Percentiles rank a stretch among this genome's conserved stretches.
Evolutionary conservation across 2,888 invertebrate genomes (phyloP).

Genomic region (Scrobipalpa costella): DNA sequence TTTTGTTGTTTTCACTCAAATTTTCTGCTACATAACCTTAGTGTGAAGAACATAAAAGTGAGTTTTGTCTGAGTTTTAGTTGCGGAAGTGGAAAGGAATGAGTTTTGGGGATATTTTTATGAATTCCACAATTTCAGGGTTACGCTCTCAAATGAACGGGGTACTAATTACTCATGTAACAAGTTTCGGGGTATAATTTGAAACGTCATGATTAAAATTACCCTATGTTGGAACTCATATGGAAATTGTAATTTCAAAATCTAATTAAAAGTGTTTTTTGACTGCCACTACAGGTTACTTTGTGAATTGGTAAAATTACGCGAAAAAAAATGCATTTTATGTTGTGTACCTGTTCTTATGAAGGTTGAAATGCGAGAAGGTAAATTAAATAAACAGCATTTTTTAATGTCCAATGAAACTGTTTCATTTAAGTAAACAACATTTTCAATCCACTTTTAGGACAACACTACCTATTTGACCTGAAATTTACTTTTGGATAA

Average conservation of each 20-base stretch:
- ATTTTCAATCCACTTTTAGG: no score
- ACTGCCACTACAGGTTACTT: no score
- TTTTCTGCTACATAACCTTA: constrained; percentile 11
- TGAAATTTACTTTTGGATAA: no score
- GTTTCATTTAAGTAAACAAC: no score
- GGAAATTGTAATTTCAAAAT: not conserved
- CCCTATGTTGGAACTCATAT: not conserved
- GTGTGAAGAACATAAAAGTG: not conserved
- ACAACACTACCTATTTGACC: no score
- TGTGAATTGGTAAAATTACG: not conserved
- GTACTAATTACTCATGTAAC: not conserved
- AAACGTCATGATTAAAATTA: not conserved
- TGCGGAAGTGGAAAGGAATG: not conserved
- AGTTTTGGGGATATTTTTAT: constrained; percentile 19
- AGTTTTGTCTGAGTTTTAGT: not conserved
- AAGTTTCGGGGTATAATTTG: not conserved
- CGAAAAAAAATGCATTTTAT: not conserved
- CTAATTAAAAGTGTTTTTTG: no score
- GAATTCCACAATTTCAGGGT: constrained; percentile 20
- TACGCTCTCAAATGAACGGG: not conserved
- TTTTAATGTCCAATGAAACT: no score
- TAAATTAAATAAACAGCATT: no score
- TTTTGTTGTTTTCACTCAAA: constrained; percentile 28
- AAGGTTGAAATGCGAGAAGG: no score
- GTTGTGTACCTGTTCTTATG: no score